Conservation (phyloP, 2,113 vertebrate genomes). For the Poecile atricapillus region DNA sequence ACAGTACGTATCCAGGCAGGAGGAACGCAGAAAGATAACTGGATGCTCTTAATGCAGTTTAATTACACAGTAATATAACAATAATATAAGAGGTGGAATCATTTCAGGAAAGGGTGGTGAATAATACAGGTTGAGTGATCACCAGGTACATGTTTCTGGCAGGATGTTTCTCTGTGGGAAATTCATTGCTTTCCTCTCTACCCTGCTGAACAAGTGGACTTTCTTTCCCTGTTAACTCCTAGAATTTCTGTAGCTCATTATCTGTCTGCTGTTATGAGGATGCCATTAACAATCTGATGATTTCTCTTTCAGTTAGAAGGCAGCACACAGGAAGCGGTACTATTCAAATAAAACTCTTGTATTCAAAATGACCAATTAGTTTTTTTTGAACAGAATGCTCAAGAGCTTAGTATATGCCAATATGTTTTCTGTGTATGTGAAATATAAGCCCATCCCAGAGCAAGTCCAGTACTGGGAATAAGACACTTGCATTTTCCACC, state of each 20-base stretch:
- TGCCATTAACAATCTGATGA: background rate
- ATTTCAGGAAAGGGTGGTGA: background rate
- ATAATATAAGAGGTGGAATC: background rate
- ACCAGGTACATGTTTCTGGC: background rate
- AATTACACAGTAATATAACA: background rate
- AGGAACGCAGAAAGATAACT: background rate
- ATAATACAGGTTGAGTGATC: background rate
- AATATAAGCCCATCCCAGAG: background rate
- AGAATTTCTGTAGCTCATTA: background rate
- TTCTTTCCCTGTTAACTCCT: background rate
- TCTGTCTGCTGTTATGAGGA: background rate
- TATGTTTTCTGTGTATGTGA: background rate
- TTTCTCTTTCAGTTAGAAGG: background rate
- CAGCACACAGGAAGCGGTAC: background rate
- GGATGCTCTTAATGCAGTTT: background rate
- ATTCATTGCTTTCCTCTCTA: rapidly evolving
- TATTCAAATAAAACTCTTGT: background rate
- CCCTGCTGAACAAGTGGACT: background rate
- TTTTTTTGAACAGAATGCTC: background rate
- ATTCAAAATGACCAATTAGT: background rate
- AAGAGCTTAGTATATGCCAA: background rate
- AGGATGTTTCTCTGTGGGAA: background rate
- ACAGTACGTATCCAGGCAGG: background rate
- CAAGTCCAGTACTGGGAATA: background rate
- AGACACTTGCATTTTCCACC: background rate